Evolutionary conservation across 1,140 invertebrate genomes (phyloP), one percentile per base, ranked within the genome.

Genomic region (Lepidostoma basale): DNA sequence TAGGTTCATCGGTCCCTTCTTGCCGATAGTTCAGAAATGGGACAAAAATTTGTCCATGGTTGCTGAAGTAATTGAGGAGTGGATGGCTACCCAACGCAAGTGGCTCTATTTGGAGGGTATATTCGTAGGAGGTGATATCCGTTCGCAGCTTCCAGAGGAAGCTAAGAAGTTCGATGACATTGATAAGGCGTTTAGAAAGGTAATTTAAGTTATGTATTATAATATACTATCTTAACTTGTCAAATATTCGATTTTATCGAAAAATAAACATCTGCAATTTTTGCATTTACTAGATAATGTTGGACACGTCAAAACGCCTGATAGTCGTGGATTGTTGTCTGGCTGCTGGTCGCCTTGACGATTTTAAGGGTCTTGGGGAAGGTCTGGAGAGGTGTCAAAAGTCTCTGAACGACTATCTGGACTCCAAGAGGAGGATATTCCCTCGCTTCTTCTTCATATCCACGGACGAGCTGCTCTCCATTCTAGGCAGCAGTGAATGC

Each of bases 371-470:
- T 30, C 81, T 97, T n/a, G 88, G 87, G 54, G 67, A 81, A 23
- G 90, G 90, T 1, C 79, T 97, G 20, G 94, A 97, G 76, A 90
- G 87, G 76, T 97, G 94, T 81, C 93, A 96, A 81, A 96, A 96
- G 77, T 94, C 93, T 0, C 81, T 97, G 40, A 93, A 92, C 73
- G 91, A 96, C 74, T 97, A 96, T 79, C 82, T 97, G 52, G 92
- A 95, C 75, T 89, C 88, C 0, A 97, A 96, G 80, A 82, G 94
- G 68, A 87, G 90, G 67, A 85, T 92, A 56, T 97, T 96, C 77
- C 92, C 94, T 26, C 79, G 95, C 73, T 97, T 97, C 80, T 96
- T 92, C 81, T 97, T 97, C 77, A 92, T 97, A 70, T 96, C 94
- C 5, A 95, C 96, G 67, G 94, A 96, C 76, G 95, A 97, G 79